Evolutionary conservation across 37 sponge, comb jelly and placozoan genomes (phyloP), one percentile per base, ranked within the genome.

Genomic region (Spongilla lacustris): DNA sequence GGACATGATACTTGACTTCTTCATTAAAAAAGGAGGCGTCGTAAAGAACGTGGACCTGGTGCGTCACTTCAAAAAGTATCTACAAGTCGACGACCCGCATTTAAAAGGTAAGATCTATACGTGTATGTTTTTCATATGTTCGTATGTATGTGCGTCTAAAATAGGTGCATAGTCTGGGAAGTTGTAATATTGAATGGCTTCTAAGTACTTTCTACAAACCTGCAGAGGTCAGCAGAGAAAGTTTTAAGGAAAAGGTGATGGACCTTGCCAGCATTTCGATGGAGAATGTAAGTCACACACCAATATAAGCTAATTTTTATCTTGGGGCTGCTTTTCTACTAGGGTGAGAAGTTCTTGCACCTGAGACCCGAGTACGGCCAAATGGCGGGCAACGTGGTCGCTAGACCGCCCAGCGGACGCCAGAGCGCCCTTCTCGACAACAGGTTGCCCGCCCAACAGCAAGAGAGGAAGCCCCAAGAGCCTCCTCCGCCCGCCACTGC

Each of bases 41-140:
- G 92, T 88, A 14, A 88, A 88, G 76, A 94, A 94, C 68, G 92
- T 94, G 8, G 95, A 94, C 34, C 85, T 94, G 6, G 95, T 94
- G 14, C 85, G 86, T 26, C 95, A 94, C 77, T 94, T 94, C 37
- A 91, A 89, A 74, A 91, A 89, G 86, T 86, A 76, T 32, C 86
- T 94, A 1, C 89, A 91, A 30, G 41, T 76, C 0, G 92, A 88
- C 9, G 86, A 88, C 28, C 37, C 82, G 0, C 69, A 29, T 6
- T 32, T 67, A 35, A 94, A 94, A 91, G 95, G 95, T 94, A 72
- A 2, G 66, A 9, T 2, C 21, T 21, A 24, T 10, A 6, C 32
- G 17, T 22, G 26, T 30, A 21, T 67, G 23, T 46, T 79, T 34
- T 69, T 19, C 23, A 74, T 35, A 4, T 69, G 26, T 31, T 34